Conservation (phyloP, 1,140 invertebrate species). For the Papilio dardanus region DNA sequence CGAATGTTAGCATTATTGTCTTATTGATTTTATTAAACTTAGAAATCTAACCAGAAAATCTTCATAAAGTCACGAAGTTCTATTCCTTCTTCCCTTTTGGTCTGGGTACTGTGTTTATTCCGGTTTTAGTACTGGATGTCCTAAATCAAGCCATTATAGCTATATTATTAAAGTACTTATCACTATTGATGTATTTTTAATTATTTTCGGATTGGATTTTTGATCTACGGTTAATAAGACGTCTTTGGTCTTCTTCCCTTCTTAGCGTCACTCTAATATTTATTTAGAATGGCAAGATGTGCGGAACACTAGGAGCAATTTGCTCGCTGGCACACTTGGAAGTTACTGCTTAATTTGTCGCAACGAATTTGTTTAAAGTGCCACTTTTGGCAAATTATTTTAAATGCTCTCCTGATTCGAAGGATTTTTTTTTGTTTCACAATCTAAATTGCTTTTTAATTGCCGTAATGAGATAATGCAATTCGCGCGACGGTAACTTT, state of each 20-base stretch:
- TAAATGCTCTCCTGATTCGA: constrained; percentile 35
- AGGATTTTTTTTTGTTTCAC: constrained; percentile 24
- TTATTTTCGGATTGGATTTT: no score
- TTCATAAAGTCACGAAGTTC: no score
- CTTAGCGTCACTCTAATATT: background rate
- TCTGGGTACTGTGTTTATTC: no score
- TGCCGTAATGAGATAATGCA: constrained; percentile 37
- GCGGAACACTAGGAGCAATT: constrained; percentile 3
- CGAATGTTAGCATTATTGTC: no score
- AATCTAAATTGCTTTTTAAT: constrained; percentile 36
- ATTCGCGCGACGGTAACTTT: constrained; percentile 27
- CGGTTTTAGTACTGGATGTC: no score
- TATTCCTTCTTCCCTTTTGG: no score
- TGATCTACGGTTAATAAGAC: no score
- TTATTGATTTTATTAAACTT: no score
- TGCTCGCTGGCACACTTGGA: background rate
- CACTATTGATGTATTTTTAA: no score
- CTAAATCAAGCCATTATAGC: no score
- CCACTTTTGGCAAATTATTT: constrained; percentile 37
- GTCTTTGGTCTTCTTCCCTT: background rate
- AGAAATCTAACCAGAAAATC: no score
- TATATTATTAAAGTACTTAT: no score
- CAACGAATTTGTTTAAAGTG: constrained; percentile 37
- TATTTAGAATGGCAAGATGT: background rate
- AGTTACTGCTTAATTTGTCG: constrained; percentile 34